Base-by-base conservation (phyloP, 2,888 invertebrate genomes). In the Chrysolina americana region DNA sequence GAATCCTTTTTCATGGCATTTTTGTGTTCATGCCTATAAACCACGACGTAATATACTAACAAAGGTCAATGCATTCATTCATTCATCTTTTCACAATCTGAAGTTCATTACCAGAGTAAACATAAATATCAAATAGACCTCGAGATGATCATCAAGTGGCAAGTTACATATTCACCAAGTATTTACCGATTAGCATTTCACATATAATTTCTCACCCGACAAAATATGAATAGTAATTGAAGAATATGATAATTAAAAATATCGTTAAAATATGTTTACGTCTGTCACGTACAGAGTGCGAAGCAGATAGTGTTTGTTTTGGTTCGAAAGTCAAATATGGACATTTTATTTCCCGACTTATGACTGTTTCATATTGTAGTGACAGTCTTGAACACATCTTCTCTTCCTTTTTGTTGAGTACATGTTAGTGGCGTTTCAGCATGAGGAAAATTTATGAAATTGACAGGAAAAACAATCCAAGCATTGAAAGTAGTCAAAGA, bases 161-260 rank as follows among this genome's bases (percentile, higher is more conserved):
- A 44, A 15, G 15, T 44, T 15, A 44, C 44, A 21, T 53, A 53
- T 36, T 36, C 53, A 21, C 53, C 53, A n/a, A 59, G 59, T 66
- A 68, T 68, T 68, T 53, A 41, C 68, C 36, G 68, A 68, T 68
- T 68, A 68, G 68, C 68, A 44, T 50, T 36, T 41, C 11, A 41
- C 53, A 53, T 56, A 68, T 68, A 53, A 68, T 68, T 68, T 41
- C 17, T 36, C 21, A 36, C 53, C 19, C 53, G 53, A 53, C 68
- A 53, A 68, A 68, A 68, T 68, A 68, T 68, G 68, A 68, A 68
- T 53, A 53, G 68, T 68, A 68, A 68, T 68, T 41, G 68, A 28
- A 53, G 68, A 68, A 68, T 68, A 68, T 15, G 68, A 53, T 68
- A 68, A 68, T 68, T 50, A 56, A 68, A 56, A 68, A 56, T 68